phyloP scores from a whole-genome alignment of 2,797 vertebrate genomes.

The Dipus sagitta region DNA sequence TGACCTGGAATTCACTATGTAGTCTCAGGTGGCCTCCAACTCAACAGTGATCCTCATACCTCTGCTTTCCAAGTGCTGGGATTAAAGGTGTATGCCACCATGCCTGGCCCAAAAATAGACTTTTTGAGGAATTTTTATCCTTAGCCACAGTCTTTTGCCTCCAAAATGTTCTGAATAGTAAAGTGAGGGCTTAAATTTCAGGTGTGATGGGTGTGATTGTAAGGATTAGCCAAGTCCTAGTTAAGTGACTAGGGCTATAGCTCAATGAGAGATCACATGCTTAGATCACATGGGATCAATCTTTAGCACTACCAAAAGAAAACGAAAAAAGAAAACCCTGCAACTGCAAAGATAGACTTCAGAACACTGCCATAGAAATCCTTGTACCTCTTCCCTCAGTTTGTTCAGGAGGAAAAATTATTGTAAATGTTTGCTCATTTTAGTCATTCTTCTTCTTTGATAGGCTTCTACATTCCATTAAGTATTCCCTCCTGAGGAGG shows the following conservation, averaged over 20 bases:
- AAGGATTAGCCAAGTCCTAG: not conserved
- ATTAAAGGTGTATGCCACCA: too few species aligned
- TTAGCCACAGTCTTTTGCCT: constrained; percentile 43
- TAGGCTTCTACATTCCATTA: constrained; percentile 61
- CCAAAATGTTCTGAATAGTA: constrained; percentile 38
- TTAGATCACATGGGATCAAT: not conserved
- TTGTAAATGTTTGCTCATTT: constrained; percentile 46
- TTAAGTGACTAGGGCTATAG: constrained; percentile 2
- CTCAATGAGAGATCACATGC: not conserved
- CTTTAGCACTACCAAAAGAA: not conserved
- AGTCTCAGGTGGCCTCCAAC: too few species aligned
- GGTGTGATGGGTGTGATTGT: not conserved
- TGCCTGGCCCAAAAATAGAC: not conserved
- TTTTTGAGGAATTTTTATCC: constrained; percentile 17
- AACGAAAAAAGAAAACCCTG: not conserved
- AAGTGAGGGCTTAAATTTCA: constrained; percentile 51
- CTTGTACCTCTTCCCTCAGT: constrained; percentile 38
- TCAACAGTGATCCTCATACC: too few species aligned
- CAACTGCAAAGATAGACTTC: constrained; percentile 36
- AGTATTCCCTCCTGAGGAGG: constrained; percentile 60
- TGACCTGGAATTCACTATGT: too few species aligned
- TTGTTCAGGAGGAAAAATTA: constrained; percentile 51
- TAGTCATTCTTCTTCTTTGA: not conserved
- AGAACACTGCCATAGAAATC: constrained; percentile 28
- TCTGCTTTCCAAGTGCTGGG: too few species aligned